Percentiles rank a stretch among this genome's conserved stretches.
Conservation (phyloP, 2,797 vertebrate species). For the Scleropages formosus region DNA sequence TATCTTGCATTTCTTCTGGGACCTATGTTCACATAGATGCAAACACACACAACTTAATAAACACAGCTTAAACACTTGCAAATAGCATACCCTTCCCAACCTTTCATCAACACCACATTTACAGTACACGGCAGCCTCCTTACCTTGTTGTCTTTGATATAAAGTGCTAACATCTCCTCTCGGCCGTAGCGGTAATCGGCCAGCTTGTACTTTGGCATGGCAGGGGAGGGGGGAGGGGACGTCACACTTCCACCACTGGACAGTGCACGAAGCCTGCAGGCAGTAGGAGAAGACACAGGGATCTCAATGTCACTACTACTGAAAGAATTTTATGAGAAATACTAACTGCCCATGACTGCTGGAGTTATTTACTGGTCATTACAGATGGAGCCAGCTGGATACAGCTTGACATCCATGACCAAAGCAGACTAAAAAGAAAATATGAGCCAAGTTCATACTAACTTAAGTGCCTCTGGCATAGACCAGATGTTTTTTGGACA, state of each 20-base stretch:
- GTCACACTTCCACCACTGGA: constrained; percentile 87
- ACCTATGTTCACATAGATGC: constrained; percentile 61
- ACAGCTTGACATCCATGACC: too few relatives aligned
- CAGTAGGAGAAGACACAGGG: background rate
- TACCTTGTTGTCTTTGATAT: constrained; percentile 92
- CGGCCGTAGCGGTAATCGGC: constrained; percentile 91
- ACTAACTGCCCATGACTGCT: too few relatives aligned
- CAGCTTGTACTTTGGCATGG: constrained; percentile 96
- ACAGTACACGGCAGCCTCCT: constrained; percentile 25
- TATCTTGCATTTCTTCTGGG: constrained; percentile 90
- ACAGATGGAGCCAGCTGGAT: too few relatives aligned
- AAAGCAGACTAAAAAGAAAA: too few relatives aligned
- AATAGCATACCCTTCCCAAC: background rate
- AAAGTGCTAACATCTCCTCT: constrained; percentile 96
- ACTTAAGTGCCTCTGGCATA: too few relatives aligned
- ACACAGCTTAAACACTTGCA: background rate
- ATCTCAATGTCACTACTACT: background rate
- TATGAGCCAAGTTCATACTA: too few relatives aligned
- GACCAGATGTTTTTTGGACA: too few relatives aligned
- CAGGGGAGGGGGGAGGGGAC: constrained; percentile 89
- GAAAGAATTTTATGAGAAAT: too few relatives aligned
- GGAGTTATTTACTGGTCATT: too few relatives aligned
- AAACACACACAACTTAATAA: constrained; percentile 8
- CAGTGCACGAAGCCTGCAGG: constrained; percentile 85
- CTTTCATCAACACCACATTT: background rate